Base-by-base conservation (phyloP, 2,797 vertebrate species). In the Alca torda region DNA sequence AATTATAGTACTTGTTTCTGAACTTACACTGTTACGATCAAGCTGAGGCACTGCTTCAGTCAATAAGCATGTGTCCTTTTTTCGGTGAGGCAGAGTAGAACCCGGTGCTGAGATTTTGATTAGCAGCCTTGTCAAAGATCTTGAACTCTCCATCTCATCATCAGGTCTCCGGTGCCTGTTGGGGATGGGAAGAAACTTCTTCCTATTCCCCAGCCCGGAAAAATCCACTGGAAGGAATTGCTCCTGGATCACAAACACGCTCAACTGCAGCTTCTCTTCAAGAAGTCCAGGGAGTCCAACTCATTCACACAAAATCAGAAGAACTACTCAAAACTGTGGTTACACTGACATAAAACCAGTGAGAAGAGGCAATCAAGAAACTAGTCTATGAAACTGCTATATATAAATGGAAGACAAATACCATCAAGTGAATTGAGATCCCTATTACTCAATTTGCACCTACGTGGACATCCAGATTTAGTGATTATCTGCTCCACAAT, bases 1-100 rank as follows among this genome's bases (percentile, higher is more conserved):
- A 97, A 98, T 98, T 97, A 96, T 1, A 18, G 92, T 28, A 78
- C 92, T 95, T 94, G 94, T 89, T 94, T 84, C 69, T 17, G 28
- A 94, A 95, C 81, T 90, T 76, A 64, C 61, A 54, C 41, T 61
- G 69, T 67, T 84, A 67, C 0, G 0, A 56, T 78, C 56, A 70
- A 59, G 83, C 56, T 60, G 65, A 90, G 87, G 67, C 46, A 48
- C 21, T 6, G 3, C 57, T 87, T 18, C 78, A 69, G 70, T 84
- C 70, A 46, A 85, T 84, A 78, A 45, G 64, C 48, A 68, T 1
- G 0, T 46, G 72, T 35, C 11, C 13, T 35, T 61, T 43, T 89
- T 81, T 69, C 67, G 63, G 87, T 61, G 16, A 89, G 80, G 53
- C 17, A 3, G 25, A 78, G 39, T 5, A 84, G 78, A 72, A 87